A percentile compares a stretch with the other conserved stretches of the same genome.
phyloP scores from a whole-genome alignment of 2,113 vertebrate genomes.

The Forbesichthys agassizii region DNA sequence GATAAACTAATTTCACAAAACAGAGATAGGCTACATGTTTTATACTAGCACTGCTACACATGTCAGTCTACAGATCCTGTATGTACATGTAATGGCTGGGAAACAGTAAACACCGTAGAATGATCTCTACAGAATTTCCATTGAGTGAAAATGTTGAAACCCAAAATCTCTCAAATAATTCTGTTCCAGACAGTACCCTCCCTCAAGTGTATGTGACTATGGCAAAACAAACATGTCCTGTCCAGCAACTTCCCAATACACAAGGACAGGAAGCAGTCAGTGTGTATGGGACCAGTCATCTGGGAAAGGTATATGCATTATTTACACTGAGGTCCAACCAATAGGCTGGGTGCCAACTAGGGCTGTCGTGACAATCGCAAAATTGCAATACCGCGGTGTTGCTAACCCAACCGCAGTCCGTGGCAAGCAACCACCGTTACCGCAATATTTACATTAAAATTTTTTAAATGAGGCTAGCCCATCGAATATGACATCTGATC shows the following conservation, averaged over 20 bases:
- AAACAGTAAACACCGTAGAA: too few relatives aligned
- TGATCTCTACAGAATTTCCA: neutral
- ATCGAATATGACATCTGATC: too few relatives aligned
- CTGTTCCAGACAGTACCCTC: neutral
- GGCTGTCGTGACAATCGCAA: too few relatives aligned
- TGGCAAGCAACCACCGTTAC: too few relatives aligned
- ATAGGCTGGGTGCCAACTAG: slow-evolving; percentile 10
- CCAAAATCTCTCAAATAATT: neutral
- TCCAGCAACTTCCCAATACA: neutral
- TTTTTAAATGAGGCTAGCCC: too few relatives aligned
- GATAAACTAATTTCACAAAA: neutral
- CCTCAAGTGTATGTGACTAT: neutral
- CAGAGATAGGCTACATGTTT: too few relatives aligned
- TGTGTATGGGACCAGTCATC: slow-evolving; percentile 27
- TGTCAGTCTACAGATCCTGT: too few relatives aligned
- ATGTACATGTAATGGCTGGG: too few relatives aligned
- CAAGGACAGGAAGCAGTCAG: neutral
- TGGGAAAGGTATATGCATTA: slow-evolving; percentile 29
- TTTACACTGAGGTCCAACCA: slow-evolving; percentile 28
- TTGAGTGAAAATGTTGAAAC: neutral
- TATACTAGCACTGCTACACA: too few relatives aligned
- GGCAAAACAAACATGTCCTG: neutral
- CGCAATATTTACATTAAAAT: too few relatives aligned
- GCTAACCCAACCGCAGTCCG: too few relatives aligned
- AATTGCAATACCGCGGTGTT: too few relatives aligned